Percentiles rank a stretch among this genome's conserved stretches.
phyloP scores from a whole-genome alignment of 1,140 invertebrate genomes.

The Bombus cullumanus region DNA sequence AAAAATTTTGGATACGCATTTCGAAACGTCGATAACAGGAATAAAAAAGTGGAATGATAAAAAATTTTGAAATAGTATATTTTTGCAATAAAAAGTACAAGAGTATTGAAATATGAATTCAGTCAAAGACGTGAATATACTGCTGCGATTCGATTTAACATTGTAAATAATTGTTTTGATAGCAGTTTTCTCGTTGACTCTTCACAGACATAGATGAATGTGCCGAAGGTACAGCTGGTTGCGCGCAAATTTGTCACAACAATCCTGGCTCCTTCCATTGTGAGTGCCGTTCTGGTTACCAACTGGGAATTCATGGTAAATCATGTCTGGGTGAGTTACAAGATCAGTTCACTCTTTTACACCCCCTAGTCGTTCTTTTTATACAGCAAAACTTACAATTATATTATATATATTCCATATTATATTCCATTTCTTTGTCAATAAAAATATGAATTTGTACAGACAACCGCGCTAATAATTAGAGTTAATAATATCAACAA shows the following conservation, averaged over 20 bases:
- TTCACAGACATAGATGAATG: constrained; percentile 94
- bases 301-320: constrained; percentile 83
- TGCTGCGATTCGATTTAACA: background rate
- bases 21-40: background rate
- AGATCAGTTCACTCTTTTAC: background rate
- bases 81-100: background rate
- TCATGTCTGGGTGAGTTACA: constrained; percentile 85
- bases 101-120: background rate
- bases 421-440: too few species aligned
- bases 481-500: too few species aligned
- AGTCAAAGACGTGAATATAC: background rate
- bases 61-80: background rate
- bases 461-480: too few species aligned
- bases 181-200: background rate
- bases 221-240: constrained; percentile 85
- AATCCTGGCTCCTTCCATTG: constrained; percentile 82
- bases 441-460: too few species aligned
- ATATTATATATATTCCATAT: too few species aligned
- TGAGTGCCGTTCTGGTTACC: constrained; percentile 78
- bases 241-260: constrained; percentile 84
- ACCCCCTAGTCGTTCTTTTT: background rate
- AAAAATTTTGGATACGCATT: background rate
- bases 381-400: background rate
- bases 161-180: constrained; percentile 20
- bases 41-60: background rate